Evolutionary conservation across 2,888 invertebrate genomes (phyloP), one percentile per base, ranked within the genome.

Genomic region (Ryuthela nishihirai): DNA sequence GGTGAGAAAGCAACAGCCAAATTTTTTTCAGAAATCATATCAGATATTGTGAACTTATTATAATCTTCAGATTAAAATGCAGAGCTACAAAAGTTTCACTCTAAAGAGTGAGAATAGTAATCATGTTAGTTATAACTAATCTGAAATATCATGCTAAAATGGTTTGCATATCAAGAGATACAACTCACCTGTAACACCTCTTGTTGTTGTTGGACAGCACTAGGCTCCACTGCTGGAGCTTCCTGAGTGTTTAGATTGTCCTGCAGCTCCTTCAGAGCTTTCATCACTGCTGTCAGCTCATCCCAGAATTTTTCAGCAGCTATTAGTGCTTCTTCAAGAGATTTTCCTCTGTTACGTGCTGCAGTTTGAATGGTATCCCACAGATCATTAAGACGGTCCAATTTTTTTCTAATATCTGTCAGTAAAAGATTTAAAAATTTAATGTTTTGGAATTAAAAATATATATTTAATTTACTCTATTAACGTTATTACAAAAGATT

Each of bases 231-330:
- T 0, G 94, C 95, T 0, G 95, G 92, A 40, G 93, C 90, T 67
- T 95, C 88, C 76, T 94, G 94, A 15, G 85, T 84, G 0, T 82
- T 81, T 26, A 97, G 78, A 0, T 89, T 87, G 71, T 93, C 91
- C 70, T 92, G 88, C 32, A 99, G 79, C 70, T 94, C 94, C 54
- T 86, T 85, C 48, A 98, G 79, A 0, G 89, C 88, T 6, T 83
- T 81, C 88, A 94, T 89, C 17, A 98, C 86, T 2, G 83, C 83
- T 71, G 88, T 85, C 54, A 97, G 78, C 71, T 94, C 92, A 64
- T 87, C 84, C 98, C 98, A 99, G 85, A 99, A 99, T 68, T 85
- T 85, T 70, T 93, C 88, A 0, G 98, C 93, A 20, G 89, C 84
- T 43, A 83, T 85, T 38, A 98, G 78, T 0, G 97, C 88, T 66